Percentiles rank a stretch among this genome's conserved stretches.
phyloP scores from a whole-genome alignment of 2,113 vertebrate genomes.

The Leiothrix lutea region DNA sequence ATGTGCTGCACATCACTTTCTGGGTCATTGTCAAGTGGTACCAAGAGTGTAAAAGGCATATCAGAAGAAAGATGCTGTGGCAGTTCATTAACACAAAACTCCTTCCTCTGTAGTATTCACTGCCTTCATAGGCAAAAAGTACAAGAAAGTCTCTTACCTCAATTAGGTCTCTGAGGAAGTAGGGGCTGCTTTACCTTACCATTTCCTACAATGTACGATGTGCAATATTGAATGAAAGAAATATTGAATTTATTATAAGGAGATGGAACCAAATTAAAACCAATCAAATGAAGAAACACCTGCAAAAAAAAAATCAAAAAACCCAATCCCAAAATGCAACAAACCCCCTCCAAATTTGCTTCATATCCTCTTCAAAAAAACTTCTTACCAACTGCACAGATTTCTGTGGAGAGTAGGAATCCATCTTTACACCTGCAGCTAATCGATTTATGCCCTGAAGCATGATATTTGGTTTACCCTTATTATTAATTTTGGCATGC shows the following conservation, averaged over 20 bases:
- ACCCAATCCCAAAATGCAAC: rapidly evolving
- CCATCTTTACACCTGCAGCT: neutral
- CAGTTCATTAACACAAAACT: neutral
- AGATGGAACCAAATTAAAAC: neutral
- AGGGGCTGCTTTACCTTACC: neutral
- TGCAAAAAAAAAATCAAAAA: neutral
- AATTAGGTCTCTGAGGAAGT: neutral
- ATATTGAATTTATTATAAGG: neutral
- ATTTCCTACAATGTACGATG: neutral
- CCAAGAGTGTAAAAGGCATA: neutral
- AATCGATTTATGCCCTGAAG: neutral
- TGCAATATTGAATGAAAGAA: neutral
- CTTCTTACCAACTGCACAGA: neutral
- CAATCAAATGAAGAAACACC: neutral
- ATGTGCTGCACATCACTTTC: neutral
- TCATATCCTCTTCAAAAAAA: neutral
- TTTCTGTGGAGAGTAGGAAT: neutral
- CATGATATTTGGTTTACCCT: neutral
- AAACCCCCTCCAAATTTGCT: neutral
- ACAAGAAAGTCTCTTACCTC: neutral
- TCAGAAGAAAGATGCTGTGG: neutral
- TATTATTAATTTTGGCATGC: constrained; percentile 17
- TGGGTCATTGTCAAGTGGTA: neutral
- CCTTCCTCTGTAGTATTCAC: neutral
- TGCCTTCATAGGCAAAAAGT: neutral